phyloP scores from a whole-genome alignment of 1,140 invertebrate species.

The Apis mellifera region DNA sequence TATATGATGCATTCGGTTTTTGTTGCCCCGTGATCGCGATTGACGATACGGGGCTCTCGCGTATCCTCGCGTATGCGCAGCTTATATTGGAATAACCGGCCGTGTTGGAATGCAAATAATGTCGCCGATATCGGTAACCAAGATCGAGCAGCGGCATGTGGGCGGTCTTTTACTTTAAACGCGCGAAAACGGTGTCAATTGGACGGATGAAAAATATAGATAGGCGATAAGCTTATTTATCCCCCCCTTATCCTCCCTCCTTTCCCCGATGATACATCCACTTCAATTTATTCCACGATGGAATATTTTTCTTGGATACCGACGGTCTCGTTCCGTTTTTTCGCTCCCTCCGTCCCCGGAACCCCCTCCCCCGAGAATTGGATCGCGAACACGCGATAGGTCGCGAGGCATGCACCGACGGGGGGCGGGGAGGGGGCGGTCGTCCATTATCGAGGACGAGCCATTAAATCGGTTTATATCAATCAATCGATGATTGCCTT shows the following conservation, averaged over 20 bases:
- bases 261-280: background rate
- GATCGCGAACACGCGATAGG: background rate
- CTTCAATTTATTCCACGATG: background rate
- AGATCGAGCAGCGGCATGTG: background rate
- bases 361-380: too few species aligned
- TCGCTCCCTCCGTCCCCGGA: background rate
- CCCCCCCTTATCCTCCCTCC: fast-evolving
- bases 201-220: background rate
- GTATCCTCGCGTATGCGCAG: background rate
- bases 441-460: constrained; percentile 43
- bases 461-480: constrained; percentile 64
- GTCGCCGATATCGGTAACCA: background rate
- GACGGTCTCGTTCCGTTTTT: background rate
- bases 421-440: too few species aligned
- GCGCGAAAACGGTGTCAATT: background rate
- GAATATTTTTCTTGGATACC: background rate
- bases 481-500: constrained; percentile 62
- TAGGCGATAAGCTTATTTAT: background rate
- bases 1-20: background rate
- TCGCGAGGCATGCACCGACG: background rate
- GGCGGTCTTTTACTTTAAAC: background rate
- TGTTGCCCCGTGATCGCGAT: background rate
- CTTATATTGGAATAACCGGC: too few species aligned
- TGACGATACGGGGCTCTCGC: background rate
- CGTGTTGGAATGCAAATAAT: background rate